Evolutionary conservation across 2,888 invertebrate species (phyloP).

Genomic region (Orgyia antiqua): DNA sequence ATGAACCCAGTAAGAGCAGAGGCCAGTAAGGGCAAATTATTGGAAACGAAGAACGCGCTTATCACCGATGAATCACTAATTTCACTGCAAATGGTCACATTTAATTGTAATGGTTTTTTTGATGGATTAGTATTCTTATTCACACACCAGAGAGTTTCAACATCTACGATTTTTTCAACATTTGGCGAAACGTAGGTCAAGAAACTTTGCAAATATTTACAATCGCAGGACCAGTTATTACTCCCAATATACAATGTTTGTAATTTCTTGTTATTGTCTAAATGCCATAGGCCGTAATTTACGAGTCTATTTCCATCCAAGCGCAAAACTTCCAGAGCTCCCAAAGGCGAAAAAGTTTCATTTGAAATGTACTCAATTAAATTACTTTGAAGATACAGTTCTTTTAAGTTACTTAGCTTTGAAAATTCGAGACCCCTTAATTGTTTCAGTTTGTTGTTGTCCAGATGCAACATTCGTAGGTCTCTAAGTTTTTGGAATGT

Average conservation of each 20-base stretch:
- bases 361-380: slow-evolving; percentile 88
- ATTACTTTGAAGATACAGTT: slow-evolving; percentile 93
- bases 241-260: slow-evolving; percentile 86
- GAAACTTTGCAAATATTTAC: slow-evolving; percentile 91
- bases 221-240: slow-evolving; percentile 94
- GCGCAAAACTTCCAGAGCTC: slow-evolving; percentile 87
- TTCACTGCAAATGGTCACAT: slow-evolving; percentile 91
- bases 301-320: slow-evolving; percentile 91
- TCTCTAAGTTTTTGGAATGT: slow-evolving; percentile 89
- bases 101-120: slow-evolving; percentile 87
- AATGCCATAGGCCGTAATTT: slow-evolving; percentile 88
- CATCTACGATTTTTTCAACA: slow-evolving; percentile 85
- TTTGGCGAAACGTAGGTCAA: slow-evolving; percentile 90
- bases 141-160: slow-evolving; percentile 86
- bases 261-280: slow-evolving; percentile 83
- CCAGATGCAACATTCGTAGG: slow-evolving; percentile 88
- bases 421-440: slow-evolving; percentile 91
- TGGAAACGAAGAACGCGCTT: slow-evolving; percentile 88
- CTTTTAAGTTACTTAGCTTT: slow-evolving; percentile 86
- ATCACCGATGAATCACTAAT: slow-evolving; percentile 88
- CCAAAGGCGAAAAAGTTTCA: slow-evolving; percentile 86
- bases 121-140: slow-evolving; percentile 83
- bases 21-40: slow-evolving; percentile 90
- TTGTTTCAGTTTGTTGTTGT: slow-evolving; percentile 88
- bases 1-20: slow-evolving; percentile 87